Evolutionary conservation across 1,140 invertebrate species (phyloP).

Genomic region (Cydia pomonella): DNA sequence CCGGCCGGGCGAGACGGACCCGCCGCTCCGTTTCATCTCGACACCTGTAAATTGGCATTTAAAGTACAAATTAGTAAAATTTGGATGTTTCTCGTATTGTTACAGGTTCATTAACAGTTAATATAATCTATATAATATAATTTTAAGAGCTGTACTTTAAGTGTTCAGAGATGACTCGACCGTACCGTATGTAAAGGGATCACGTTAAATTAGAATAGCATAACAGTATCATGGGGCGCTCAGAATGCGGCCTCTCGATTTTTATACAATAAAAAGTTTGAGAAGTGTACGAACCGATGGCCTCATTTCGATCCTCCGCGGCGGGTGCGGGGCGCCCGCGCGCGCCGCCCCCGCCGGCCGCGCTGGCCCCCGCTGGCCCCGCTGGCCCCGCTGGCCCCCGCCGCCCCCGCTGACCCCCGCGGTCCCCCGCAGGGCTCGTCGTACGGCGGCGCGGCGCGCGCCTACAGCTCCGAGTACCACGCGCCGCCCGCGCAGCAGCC

Average conservation of each 20-base stretch:
- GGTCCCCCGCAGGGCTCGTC: constrained; percentile 70
- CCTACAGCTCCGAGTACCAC: constrained; percentile 69
- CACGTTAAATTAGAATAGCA: constrained; percentile 52
- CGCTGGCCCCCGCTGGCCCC: too few relatives aligned
- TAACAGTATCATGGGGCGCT: constrained; percentile 55
- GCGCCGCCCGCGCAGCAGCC: constrained; percentile 61
- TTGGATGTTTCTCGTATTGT: constrained; percentile 79
- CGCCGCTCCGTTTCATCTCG: constrained; percentile 73
- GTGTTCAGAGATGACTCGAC: constrained; percentile 77
- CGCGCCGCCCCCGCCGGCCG: too few relatives aligned
- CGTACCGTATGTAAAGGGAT: constrained; percentile 72
- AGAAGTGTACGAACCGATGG: neutral
- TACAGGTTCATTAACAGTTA: constrained; percentile 80
- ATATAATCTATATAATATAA: constrained; percentile 75
- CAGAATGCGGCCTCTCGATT: constrained; percentile 45
- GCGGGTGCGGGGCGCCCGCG: constrained; percentile 18
- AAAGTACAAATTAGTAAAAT: constrained; percentile 81
- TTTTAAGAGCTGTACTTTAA: constrained; percentile 81
- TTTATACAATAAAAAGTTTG: neutral
- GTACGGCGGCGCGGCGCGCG: constrained; percentile 75
- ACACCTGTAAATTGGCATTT: constrained; percentile 80
- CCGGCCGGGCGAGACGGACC: constrained; percentile 74
- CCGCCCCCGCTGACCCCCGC: too few relatives aligned
- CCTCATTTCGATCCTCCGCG: constrained; percentile 57
- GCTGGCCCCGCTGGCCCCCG: too few relatives aligned